Base-by-base conservation (phyloP, 1,140 invertebrate species). In the Micrasema longulum region DNA sequence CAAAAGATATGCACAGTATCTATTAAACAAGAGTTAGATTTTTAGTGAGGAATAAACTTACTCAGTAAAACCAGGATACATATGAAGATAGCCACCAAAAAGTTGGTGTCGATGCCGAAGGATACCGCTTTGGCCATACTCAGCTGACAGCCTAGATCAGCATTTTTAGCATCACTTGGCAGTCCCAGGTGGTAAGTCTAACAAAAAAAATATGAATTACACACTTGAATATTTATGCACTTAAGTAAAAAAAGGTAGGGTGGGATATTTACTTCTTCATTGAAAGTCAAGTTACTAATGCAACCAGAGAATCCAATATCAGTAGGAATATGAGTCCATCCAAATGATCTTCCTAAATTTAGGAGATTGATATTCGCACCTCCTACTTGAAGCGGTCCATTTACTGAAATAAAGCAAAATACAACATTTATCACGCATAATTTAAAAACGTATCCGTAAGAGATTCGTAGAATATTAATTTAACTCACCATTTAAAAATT, bases 381-480 rank as follows among this genome's bases (percentile, higher is more conserved):
- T 14, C 96, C 96, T 7, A 98, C 73, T 83, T 97, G 95, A 14
- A 97, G 83, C 0, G 95, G 94, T 0, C 92, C 90, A 80, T 97
- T 96, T 0, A 97, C 93, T 85, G 77, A 20, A 41, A 60, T 7
- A 41, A 38, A 36, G 26, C 26, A 47, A 35, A 43, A 38, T 4
- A 31, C 26, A 31, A n/a, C n/a, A n/a, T n/a, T n/a, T n/a, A n/a
- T n/a, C n/a, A n/a, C n/a, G n/a, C n/a, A n/a, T n/a, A n/a, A n/a
- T n/a, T n/a, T n/a, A n/a, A n/a, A n/a, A n/a, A n/a, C n/a, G n/a
- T n/a, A n/a, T n/a, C n/a, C n/a, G n/a, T n/a, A n/a, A n/a, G n/a
- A n/a, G n/a, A n/a, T n/a, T n/a, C n/a, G n/a, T n/a, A n/a, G n/a
- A n/a, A n/a, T n/a, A n/a, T n/a, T n/a, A 14, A 43, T 22, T 12